Conservation (phyloP, 2,113 vertebrate genomes). For the Chionodraco myersi region DNA sequence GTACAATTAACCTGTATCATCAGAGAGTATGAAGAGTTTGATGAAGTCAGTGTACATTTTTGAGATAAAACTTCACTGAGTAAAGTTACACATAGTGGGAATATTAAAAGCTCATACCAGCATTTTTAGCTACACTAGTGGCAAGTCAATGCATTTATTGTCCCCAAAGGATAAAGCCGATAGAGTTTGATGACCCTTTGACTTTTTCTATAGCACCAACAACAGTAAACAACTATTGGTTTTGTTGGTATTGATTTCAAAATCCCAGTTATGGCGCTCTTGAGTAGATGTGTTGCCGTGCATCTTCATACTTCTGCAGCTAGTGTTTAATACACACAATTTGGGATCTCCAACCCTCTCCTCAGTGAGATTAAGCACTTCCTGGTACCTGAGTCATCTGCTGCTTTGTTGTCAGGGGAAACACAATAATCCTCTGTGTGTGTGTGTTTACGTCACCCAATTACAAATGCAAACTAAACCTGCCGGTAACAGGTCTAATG, state of each 20-base stretch:
- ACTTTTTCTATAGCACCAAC: neutral
- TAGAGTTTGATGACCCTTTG: neutral
- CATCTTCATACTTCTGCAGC: neutral
- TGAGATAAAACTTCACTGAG: too few species aligned
- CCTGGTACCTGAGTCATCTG: slow-evolving; percentile 53
- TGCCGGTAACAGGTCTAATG: slow-evolving; percentile 18
- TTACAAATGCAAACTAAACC: slow-evolving; percentile 21
- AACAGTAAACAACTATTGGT: neutral
- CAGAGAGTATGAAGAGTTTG: neutral
- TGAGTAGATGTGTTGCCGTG: neutral
- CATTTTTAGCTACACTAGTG: too few species aligned
- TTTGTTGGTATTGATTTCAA: neutral
- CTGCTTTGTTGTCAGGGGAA: slow-evolving; percentile 49
- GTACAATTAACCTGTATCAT: neutral
- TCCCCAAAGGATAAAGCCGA: neutral
- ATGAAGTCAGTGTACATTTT: too few species aligned
- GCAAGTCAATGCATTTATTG: neutral
- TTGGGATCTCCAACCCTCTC: slow-evolving; percentile 20
- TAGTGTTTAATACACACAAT: neutral
- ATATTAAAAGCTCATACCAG: neutral
- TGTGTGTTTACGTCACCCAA: slow-evolving; percentile 5
- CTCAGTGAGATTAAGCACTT: slow-evolving; percentile 31
- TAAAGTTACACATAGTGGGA: neutral
- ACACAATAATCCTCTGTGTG: slow-evolving; percentile 46
- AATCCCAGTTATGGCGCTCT: neutral